phyloP scores from a whole-genome alignment of 2,888 invertebrate species.

The Spodoptera littoralis region DNA sequence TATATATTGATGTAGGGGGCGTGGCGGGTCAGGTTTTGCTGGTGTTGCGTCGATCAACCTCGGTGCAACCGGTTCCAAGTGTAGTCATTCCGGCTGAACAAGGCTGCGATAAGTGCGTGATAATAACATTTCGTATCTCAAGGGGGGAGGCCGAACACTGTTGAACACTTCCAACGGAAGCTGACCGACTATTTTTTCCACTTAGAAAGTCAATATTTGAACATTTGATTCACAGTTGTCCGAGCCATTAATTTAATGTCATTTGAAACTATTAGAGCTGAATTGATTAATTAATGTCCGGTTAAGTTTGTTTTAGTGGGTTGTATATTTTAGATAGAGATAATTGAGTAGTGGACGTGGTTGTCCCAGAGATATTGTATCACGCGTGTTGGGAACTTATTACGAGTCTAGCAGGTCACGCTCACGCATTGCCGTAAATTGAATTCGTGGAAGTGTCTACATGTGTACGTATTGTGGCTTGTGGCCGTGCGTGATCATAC shows the following conservation, averaged over 20 bases:
- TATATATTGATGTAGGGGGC: slow-evolving; percentile 29
- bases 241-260: slow-evolving; percentile 34
- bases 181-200: slow-evolving; percentile 21
- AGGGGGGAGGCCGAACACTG: slow-evolving; percentile 50
- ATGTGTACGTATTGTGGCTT: slow-evolving; percentile 38
- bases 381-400: slow-evolving; percentile 34
- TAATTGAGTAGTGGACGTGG: slow-evolving; percentile 46
- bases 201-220: slow-evolving; percentile 40
- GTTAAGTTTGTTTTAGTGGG: slow-evolving; percentile 16
- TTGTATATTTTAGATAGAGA: slow-evolving; percentile 26
- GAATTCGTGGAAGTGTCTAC: slow-evolving; percentile 58
- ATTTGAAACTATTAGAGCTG: slow-evolving; percentile 25
- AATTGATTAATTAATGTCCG: slow-evolving; percentile 21
- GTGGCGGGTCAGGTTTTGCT: slow-evolving; percentile 56
- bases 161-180: slow-evolving; percentile 34
- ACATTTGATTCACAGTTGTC: slow-evolving; percentile 19
- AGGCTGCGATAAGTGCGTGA: slow-evolving; percentile 75
- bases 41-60: slow-evolving; percentile 67
- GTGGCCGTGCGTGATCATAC: slow-evolving; percentile 54
- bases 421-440: slow-evolving; percentile 58
- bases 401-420: slow-evolving; percentile 42
- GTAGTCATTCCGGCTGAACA: slow-evolving; percentile 65
- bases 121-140: slow-evolving; percentile 70
- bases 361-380: slow-evolving; percentile 40
- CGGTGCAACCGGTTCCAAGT: slow-evolving; percentile 80